Evolutionary conservation across 2,113 vertebrate species (phyloP), one percentile per base, ranked within the genome.

Genomic region (Heterotilapia buettikoferi): DNA sequence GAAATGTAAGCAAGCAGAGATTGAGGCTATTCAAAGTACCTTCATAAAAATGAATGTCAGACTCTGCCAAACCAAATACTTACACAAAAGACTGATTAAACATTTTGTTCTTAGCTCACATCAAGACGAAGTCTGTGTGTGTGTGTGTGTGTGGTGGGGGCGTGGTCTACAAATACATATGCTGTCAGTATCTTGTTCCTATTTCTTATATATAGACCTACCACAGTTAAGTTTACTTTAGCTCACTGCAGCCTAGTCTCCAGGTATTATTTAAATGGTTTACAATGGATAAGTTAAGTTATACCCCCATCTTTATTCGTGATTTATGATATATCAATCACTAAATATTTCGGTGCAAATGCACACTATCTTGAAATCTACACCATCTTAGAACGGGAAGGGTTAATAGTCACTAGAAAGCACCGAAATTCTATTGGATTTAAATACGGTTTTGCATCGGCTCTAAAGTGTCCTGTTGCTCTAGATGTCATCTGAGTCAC

Each of bases 11-110:
- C 84, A 4, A 29, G 31, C 21, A 4, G 31, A 83, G 81, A 88
- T 80, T 26, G 85, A 66, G 24, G n/a, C 56, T 56, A 21, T 84
- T 82, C 31, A 88, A 84, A 93, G 63, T 78, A 82, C 84, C 24
- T 38, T 89, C 56, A 63, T 82, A 21, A 38, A 38, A 86, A 85
- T 26, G 9, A 80, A 31, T 11, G 50, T 59, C 52, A 45, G 38
- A 52, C 40, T 21, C 31, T 73, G 86, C 86, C 90, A 93, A 93
- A 80, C 9, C 26, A 92, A 91, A 92, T 59, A 71, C 26, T 87
- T 18, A 57, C 36, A 86, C 40, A 83, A 76, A 86, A 82, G 71
- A 61, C 68, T 43, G 66, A 90, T 66, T 89, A 21, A 82, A 76
- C 59, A 79, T 83, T 71, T 47, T 29, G 50, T 73, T 82, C 50